These are phyloP conservation scores for Pomatorhinus ruficollis DNA, from an alignment of 2,113 vertebrate species.

Conservation along the genomic window DNA sequence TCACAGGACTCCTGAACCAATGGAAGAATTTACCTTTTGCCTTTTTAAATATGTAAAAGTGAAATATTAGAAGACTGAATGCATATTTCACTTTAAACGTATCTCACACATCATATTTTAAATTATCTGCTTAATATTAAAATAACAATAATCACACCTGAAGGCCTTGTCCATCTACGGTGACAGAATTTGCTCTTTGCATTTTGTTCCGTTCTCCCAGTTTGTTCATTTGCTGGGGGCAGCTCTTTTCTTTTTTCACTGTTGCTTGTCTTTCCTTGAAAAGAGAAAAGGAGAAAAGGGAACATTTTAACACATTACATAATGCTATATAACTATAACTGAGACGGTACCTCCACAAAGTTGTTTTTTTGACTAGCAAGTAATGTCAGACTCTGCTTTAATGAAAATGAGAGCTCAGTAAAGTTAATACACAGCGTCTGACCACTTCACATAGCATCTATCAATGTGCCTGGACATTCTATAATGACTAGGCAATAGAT, in stretches of 20 bases:
- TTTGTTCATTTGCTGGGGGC: slow-evolving; percentile 77
- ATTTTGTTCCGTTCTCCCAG: slow-evolving; percentile 85
- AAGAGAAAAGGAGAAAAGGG: neutral
- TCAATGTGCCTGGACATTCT: slow-evolving; percentile 49
- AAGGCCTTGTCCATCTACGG: slow-evolving; percentile 91
- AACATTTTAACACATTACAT: neutral
- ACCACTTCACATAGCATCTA: slow-evolving; percentile 37
- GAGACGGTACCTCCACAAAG: neutral
- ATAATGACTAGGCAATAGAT: slow-evolving; percentile 24
- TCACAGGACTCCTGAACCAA: neutral
- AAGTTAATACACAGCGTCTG: slow-evolving; percentile 35
- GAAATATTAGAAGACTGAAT: neutral
- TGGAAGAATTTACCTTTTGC: neutral
- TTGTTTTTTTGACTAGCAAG: neutral
- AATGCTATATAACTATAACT: neutral
- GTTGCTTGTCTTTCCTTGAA: slow-evolving; percentile 87
- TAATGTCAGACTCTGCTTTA: slow-evolving; percentile 3
- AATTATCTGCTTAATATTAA: neutral
- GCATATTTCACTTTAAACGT: neutral
- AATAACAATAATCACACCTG: slow-evolving; percentile 79
- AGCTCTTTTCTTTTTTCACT: slow-evolving; percentile 84
- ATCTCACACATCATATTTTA: neutral
- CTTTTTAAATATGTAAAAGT: neutral
- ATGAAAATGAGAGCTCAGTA: slow-evolving; percentile 24
- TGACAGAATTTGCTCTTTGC: slow-evolving; percentile 93